Base-by-base conservation (phyloP, 2,797 vertebrate species). In the Channa striata region DNA sequence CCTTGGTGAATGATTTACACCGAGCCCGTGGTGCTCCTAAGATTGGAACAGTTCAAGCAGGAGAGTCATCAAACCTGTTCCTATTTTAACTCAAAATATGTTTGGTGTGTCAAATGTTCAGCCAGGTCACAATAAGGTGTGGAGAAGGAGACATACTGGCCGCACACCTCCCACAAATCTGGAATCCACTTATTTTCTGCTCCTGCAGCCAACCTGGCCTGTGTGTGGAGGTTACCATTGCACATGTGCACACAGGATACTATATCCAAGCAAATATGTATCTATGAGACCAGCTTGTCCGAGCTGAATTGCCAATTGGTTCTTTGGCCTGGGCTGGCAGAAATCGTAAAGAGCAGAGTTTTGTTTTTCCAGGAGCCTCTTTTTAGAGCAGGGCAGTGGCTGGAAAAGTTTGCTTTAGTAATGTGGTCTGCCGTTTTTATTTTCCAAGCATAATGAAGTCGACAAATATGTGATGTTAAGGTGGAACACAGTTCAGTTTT, bases 121-220 rank as follows among this genome's bases (percentile, higher is more conserved):
- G 40, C 46, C 48, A 33, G 34, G 37, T 40, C 47, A 30, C 48
- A 30, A 11, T 33, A 13, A 34, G 8, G 16, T 9, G 23, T 25
- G 59, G 30, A 34, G 46, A 3, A 46, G 46, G 0, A 52, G 5
- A 33, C 25, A 8, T 46, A 36, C 60, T 16, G 63, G 47, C 34
- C 30, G 4, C 23, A 11, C 20, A 1, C 8, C 68, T 54, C 1
- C 25, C 30, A 49, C 70, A 56, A 0, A 68, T 77, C 70, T 81
- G 57, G 11, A 4, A 46, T 52, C 49, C 19, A 2, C 0, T 57
- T 47, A 7, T 34, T 21, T 16, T 47, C 20, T 16, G 11, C 48
- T 70, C 20, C 5, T 23, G 44, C 40, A 30, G 52, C 19, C 54
- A 11, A 33, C 13, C 13, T 21, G 2, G n/a, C 65, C 3, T 14